Evolutionary conservation across 2,888 invertebrate species (phyloP).

Genomic region (Pyrochroa serraticornis): DNA sequence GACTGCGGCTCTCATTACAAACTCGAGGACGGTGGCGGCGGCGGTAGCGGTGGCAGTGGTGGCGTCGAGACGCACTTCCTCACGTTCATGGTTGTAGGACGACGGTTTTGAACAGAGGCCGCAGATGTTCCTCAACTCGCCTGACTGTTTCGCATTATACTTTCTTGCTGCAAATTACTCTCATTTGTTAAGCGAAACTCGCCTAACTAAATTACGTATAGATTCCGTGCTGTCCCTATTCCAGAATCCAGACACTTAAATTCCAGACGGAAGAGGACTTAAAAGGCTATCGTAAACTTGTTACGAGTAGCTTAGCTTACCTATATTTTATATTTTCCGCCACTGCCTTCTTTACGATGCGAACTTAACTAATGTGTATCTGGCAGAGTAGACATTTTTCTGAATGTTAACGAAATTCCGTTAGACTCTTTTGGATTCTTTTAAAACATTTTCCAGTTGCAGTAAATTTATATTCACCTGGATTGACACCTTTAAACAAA

Average conservation of each 20-base stretch:
- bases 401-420: too few species aligned
- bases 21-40: constrained; percentile 7
- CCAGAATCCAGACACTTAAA: too few species aligned
- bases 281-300: background rate
- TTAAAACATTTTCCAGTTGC: too few species aligned
- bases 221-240: background rate
- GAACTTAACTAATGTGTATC: too few species aligned
- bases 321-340: too few species aligned
- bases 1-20: constrained; percentile 40
- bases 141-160: constrained; percentile 31
- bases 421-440: too few species aligned
- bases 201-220: constrained; percentile 27
- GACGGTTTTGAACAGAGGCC: constrained; percentile 31
- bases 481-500: too few species aligned
- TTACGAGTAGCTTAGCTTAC: background rate
- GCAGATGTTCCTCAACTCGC: constrained; percentile 38
- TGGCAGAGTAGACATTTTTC: too few species aligned
- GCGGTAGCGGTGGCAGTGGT: background rate
- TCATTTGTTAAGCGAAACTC: constrained; percentile 37
- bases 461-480: too few species aligned
- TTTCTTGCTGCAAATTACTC: constrained; percentile 39
- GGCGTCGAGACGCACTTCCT: background rate
- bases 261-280: background rate
- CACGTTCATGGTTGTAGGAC: background rate
- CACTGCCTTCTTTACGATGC: too few species aligned